Base-by-base conservation (phyloP, 2,888 invertebrate genomes). In the Polydrusus tereticollis region DNA sequence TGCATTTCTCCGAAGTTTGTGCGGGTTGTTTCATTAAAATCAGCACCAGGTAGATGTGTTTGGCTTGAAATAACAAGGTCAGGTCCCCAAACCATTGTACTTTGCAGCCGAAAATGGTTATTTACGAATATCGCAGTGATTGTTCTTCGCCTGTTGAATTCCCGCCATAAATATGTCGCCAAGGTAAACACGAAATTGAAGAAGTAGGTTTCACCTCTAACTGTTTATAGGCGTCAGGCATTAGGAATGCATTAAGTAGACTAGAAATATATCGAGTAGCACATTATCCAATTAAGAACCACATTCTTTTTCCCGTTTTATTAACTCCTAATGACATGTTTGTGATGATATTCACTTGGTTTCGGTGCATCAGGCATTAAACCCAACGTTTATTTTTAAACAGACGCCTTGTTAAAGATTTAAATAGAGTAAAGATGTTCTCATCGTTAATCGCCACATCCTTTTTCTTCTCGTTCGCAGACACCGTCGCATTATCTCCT, bases 1-100 rank as follows among this genome's bases (percentile, higher is more conserved):
- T 1, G n/a, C 43, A 43, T 21, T 59, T 59, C 59, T 59, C 12
- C 10, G 59, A 43, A 59, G 59, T 59, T 43, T 43, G n/a, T 38
- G 52, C 14, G 14, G 20, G 8, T 58, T 36, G 29, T 21, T 43
- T 8, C 26, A 14, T 12, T n/a, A 38, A 41, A 41, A 58, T 23
- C 41, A 20, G 21, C 14, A 59, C n/a, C 41, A 41, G 26, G 43
- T 59, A 41, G 26, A 43, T 59, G 43, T 43, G 43, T 43, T 59
- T 41, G 41, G 52, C 52, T 55, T 16, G 10, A 59, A 59, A 59
- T 41, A 59, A 41, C 59, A 59, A 59, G 38, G 41, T 59, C 59
- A 43, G 41, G 43, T 59, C 58, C n/a, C n/a, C 1, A 52, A 52
- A 29, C 14, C 26, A 7, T 16, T 33, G 16, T 29, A 55, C 21